Evolutionary conservation across 2,888 invertebrate species (phyloP).

Genomic region (Saturnia pavonia): DNA sequence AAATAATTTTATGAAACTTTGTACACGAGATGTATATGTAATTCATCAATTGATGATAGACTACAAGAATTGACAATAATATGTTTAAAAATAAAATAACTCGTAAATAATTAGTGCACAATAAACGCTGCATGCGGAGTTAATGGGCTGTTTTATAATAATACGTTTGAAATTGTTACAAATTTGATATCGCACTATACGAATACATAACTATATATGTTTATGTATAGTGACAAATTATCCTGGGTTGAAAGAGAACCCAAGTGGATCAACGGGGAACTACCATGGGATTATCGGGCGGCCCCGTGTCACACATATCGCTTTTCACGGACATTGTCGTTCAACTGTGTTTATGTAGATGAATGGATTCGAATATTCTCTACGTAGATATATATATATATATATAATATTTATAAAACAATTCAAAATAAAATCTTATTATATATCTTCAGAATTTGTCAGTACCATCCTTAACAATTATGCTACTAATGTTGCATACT

Average conservation of each 20-base stretch:
- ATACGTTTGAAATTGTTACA: background rate
- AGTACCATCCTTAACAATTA: no score
- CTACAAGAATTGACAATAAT: no score
- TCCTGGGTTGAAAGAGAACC: background rate
- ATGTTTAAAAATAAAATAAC: no score
- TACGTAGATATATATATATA: background rate
- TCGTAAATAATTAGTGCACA: no score
- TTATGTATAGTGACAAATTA: background rate
- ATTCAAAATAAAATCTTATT: no score
- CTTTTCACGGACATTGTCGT: constrained; percentile 6
- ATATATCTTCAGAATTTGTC: no score
- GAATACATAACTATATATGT: background rate
- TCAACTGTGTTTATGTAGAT: constrained; percentile 1
- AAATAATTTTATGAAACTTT: no score
- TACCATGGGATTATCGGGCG: background rate
- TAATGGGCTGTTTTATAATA: background rate
- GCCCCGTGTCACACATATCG: constrained; percentile 9
- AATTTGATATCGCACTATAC: background rate
- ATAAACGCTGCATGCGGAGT: background rate
- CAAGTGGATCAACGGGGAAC: background rate
- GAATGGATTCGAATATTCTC: background rate
- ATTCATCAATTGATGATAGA: no score
- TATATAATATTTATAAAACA: no score
- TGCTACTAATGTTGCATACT: no score
- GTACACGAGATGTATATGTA: no score